These are phyloP conservation scores for Coleophora flavipennella DNA, from an alignment of 2,888 invertebrate genomes.

Conservation along the genomic window DNA sequence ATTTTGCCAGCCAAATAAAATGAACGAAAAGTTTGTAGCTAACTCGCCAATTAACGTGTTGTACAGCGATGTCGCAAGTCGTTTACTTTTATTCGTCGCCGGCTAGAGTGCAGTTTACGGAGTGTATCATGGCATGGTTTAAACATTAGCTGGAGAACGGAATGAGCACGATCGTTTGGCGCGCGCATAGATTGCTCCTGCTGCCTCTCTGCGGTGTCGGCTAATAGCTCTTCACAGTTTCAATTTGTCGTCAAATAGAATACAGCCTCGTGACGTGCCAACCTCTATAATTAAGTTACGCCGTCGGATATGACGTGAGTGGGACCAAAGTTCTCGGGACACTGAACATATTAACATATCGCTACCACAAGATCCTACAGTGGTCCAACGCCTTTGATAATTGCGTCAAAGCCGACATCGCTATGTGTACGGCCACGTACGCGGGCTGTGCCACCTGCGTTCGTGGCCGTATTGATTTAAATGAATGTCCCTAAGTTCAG, in stretches of 20 bases:
- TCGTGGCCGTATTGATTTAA: too few species aligned
- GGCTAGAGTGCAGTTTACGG: constrained; percentile 31
- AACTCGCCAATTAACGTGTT: constrained; percentile 14
- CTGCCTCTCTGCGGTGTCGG: constrained; percentile 46
- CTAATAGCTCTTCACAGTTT: constrained; percentile 68
- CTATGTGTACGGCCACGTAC: too few species aligned
- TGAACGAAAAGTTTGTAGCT: constrained; percentile 5
- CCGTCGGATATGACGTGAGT: too few species aligned
- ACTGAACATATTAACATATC: too few species aligned
- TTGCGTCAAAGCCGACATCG: too few species aligned
- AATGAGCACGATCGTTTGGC: constrained; percentile 52
- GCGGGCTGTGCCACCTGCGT: too few species aligned
- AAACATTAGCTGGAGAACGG: constrained; percentile 35
- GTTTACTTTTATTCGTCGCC: constrained; percentile 31
- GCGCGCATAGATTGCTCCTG: constrained; percentile 34
- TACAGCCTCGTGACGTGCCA: constrained; percentile 55
- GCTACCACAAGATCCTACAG: too few species aligned
- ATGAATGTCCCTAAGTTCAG: too few species aligned
- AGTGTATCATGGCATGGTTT: constrained; percentile 36
- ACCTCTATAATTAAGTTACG: constrained; percentile 60
- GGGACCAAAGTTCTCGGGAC: too few species aligned
- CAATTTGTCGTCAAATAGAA: constrained; percentile 64
- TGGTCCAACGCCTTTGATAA: too few species aligned
- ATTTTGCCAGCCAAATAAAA: too few species aligned
- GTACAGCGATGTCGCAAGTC: constrained; percentile 27